Conservation (phyloP, 1,140 invertebrate genomes). For the Bombus terrestris region DNA sequence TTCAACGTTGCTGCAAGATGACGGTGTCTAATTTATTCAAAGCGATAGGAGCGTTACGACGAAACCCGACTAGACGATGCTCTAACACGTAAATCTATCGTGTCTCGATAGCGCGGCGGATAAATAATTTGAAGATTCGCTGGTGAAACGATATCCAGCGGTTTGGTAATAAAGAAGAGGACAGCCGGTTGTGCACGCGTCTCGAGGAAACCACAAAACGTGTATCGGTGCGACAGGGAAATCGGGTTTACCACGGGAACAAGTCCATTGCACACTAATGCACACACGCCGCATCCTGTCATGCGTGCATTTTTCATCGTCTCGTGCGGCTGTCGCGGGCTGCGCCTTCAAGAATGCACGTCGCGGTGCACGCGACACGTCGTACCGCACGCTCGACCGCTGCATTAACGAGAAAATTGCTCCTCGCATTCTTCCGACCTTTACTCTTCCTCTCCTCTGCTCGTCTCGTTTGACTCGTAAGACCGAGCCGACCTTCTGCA, state of each 20-base stretch:
- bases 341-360: constrained; percentile 44
- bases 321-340: constrained; percentile 53
- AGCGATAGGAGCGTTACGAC: neutral
- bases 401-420: constrained; percentile 71
- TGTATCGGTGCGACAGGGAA: constrained; percentile 21
- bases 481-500: constrained; percentile 3
- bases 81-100: too few relatives aligned
- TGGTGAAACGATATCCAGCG: neutral
- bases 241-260: constrained; percentile 46
- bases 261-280: constrained; percentile 54
- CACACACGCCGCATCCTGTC: constrained; percentile 44
- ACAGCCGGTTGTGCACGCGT: neutral
- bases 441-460: neutral
- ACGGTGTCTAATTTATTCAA: constrained; percentile 33
- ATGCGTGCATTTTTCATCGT: constrained; percentile 72
- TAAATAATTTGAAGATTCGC: constrained; percentile 9
- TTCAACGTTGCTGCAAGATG: constrained; percentile 26
- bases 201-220: constrained; percentile 28
- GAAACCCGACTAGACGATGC: too few relatives aligned
- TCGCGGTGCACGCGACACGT: constrained; percentile 51
- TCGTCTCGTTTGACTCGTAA: constrained; percentile 17
- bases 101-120: too few relatives aligned
- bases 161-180: neutral
- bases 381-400: constrained; percentile 21
- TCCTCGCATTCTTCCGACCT: constrained; percentile 25